Percentiles rank a stretch among this genome's conserved stretches.
These are phyloP conservation scores for Vombatus ursinus DNA, from an alignment of 2,113 vertebrate species.

Conservation along the genomic window DNA sequence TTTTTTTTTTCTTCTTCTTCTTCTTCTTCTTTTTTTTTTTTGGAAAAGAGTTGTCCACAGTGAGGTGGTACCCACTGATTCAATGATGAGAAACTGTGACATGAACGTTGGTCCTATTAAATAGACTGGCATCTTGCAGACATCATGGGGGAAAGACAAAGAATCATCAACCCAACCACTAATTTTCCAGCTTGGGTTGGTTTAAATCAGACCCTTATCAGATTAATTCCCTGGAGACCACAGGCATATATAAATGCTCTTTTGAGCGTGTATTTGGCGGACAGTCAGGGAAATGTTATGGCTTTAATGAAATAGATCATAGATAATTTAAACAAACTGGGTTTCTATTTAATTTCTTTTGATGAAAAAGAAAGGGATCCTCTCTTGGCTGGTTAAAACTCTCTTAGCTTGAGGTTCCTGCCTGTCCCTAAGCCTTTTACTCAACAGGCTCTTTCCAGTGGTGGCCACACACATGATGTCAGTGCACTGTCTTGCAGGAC, in stretches of 20 bases:
- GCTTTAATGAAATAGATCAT: constrained; percentile 56
- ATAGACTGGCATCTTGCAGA: neutral
- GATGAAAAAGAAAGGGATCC: constrained; percentile 43
- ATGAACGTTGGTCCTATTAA: neutral
- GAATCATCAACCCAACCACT: neutral
- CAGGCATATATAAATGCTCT: constrained; percentile 43
- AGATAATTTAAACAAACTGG: constrained; percentile 59
- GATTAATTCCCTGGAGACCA: constrained; percentile 40
- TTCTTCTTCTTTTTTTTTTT: constrained; percentile 2
- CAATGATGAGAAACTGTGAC: constrained; percentile 34
- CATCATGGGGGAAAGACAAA: constrained; percentile 27
- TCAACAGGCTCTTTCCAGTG: neutral
- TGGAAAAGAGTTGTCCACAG: neutral
- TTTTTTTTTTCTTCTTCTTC: too few species aligned
- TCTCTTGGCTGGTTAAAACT: constrained; percentile 48
- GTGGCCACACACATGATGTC: too few species aligned
- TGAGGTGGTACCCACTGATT: neutral
- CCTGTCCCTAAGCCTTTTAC: neutral
- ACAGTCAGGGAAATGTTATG: constrained; percentile 63
- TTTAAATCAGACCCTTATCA: constrained; percentile 62
- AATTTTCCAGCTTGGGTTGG: constrained; percentile 43
- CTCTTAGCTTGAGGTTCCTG: constrained; percentile 12
- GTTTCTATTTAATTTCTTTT: constrained; percentile 63
- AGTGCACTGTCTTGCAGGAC: neutral
- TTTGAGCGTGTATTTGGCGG: constrained; percentile 61